Base-by-base conservation (phyloP, 2,113 vertebrate species). In the Barbus barbus region DNA sequence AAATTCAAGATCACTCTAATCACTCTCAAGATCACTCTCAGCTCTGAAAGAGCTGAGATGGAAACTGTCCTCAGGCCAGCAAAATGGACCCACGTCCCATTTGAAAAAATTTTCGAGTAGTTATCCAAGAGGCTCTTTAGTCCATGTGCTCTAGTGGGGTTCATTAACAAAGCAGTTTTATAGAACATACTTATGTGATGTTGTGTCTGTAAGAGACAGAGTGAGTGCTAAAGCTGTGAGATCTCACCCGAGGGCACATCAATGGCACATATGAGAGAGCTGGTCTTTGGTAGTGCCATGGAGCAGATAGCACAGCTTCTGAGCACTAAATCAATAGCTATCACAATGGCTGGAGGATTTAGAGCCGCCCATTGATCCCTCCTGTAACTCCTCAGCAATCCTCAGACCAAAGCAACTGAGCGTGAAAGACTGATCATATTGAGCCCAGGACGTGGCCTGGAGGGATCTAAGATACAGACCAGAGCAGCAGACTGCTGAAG, bases 281-380 rank as follows among this genome's bases (percentile, higher is more conserved):
- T 61, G 7, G 26, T 61, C 31, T 84, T 48, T 77, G 83, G 36
- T 41, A 41, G 46, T 86, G 51, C 75, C 84, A 78, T 18, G 53
- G 31, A 69, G 63, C 75, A 53, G 71, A 83, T 63, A 84, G 33
- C 75, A 80, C 60, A 56, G 51, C 58, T 38, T 26, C 78, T 84
- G 82, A 89, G 63, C 80, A 31, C 28, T 85, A 78, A 83, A 89
- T 89, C 86, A 82, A 84, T 88, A 85, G 63, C 72, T 56, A 86
- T 88, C 85, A 82, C 56, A 41, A 85, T 41, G 71, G 72, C 44
- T 61, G 58, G 81, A 69, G 46, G 60, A 86, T 86, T 89, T 81
- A 86, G 78, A 75, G 63, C 61, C 60, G 0, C 38, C 33, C 86
- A 89, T 85, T 85, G 88, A 89, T 86, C 85, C 65, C 73, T 74